Conservation (phyloP, 2,797 vertebrate species). For the Anguilla marmorata region DNA sequence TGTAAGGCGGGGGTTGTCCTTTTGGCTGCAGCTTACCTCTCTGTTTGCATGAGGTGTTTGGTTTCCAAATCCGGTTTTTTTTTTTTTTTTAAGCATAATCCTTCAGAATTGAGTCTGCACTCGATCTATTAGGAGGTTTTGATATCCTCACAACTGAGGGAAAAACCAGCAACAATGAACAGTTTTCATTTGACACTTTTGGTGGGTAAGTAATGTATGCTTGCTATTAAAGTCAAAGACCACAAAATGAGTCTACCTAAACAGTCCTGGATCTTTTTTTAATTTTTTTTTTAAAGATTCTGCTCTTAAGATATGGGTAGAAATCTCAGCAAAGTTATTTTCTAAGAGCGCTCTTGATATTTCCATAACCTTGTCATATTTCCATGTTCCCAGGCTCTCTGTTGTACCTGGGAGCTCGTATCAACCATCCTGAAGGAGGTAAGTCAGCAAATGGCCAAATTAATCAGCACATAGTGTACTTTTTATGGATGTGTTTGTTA, state of each 20-base stretch:
- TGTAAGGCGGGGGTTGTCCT: too few relatives aligned
- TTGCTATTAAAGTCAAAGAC: background rate
- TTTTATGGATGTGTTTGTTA: too few relatives aligned
- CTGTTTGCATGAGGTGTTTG: background rate
- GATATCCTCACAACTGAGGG: constrained; percentile 18
- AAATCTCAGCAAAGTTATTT: background rate
- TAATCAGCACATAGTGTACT: background rate
- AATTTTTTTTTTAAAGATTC: background rate
- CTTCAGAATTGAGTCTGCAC: background rate
- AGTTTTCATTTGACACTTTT: constrained; percentile 41
- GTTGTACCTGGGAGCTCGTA: background rate
- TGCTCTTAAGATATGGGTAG: background rate
- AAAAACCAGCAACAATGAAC: constrained; percentile 47
- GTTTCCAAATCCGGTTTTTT: background rate
- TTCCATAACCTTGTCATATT: background rate
- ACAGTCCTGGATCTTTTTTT: background rate
- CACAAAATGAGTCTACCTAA: background rate
- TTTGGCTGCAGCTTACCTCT: too few relatives aligned
- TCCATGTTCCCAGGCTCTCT: background rate
- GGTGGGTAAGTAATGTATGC: constrained; percentile 49
- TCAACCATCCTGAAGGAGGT: background rate
- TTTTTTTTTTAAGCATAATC: background rate
- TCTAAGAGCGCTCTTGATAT: background rate
- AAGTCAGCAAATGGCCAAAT: background rate
- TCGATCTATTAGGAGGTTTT: background rate